A percentile compares a stretch with the other conserved stretches of the same genome.
Conservation (phyloP, 2,888 invertebrate species). For the Acronicta psi region DNA sequence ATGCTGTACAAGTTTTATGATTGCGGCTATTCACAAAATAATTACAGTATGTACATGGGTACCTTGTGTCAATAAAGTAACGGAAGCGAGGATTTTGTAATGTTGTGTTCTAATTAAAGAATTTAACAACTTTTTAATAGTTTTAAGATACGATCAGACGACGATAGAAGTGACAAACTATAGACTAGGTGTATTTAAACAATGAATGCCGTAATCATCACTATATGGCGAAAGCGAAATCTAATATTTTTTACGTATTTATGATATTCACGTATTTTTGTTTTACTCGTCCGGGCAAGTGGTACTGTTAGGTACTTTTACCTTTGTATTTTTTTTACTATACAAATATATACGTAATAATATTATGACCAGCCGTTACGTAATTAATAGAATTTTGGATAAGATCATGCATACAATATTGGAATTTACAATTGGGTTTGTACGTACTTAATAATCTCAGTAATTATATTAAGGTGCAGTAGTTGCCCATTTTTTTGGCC, state of each 20-base stretch:
- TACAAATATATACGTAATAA: constrained; percentile 10
- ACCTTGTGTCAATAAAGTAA: constrained; percentile 8
- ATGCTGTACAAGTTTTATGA: constrained; percentile 31
- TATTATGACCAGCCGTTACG: constrained; percentile 41
- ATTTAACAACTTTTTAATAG: constrained; percentile 1
- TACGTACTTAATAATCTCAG: constrained; percentile 39
- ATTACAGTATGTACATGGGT: constrained; percentile 40
- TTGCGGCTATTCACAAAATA: constrained; percentile 39
- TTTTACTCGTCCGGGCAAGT: neutral
- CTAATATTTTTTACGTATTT: neutral
- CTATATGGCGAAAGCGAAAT: neutral
- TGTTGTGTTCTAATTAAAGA: neutral
- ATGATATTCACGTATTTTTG: constrained; percentile 1
- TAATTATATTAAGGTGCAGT: constrained; percentile 13
- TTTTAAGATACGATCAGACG: neutral
- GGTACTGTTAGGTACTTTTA: constrained; percentile 2
- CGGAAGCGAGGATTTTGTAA: constrained; percentile 13
- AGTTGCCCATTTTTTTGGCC: no score
- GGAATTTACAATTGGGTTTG: constrained; percentile 19
- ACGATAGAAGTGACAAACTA: no score
- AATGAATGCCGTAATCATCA: no score
- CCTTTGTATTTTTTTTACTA: neutral
- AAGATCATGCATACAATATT: constrained; percentile 25
- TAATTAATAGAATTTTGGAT: constrained; percentile 26
- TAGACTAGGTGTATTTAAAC: no score